These are phyloP conservation scores for Marasmarcha lunaedactyla DNA, from an alignment of 2,888 invertebrate genomes.

Conservation along the genomic window DNA sequence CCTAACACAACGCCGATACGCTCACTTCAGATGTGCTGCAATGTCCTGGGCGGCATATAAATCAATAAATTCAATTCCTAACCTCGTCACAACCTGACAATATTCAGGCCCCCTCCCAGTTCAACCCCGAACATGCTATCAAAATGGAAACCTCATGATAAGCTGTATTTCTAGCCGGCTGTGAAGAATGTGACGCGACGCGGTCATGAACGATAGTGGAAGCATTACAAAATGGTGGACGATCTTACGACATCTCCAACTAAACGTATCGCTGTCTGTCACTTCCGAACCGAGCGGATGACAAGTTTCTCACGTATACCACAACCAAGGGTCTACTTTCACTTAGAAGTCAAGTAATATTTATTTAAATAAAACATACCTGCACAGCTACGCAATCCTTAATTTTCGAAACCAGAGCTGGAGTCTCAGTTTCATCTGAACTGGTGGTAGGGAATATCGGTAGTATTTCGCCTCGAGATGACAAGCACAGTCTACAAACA, in stretches of 20 bases:
- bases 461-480: slow-evolving; percentile 70
- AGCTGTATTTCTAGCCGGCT: slow-evolving; percentile 56
- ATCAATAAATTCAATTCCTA: slow-evolving; percentile 60
- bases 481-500: slow-evolving; percentile 75
- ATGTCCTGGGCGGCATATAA: slow-evolving; percentile 62
- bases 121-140: slow-evolving; percentile 59
- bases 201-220: slow-evolving; percentile 64
- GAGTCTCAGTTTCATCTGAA: slow-evolving; percentile 63
- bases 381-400: slow-evolving; percentile 74
- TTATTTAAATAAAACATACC: slow-evolving; percentile 65
- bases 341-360: slow-evolving; percentile 49
- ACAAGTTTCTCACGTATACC: slow-evolving; percentile 61
- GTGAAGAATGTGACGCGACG: slow-evolving; percentile 63
- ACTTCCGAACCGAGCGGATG: slow-evolving; percentile 64
- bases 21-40: slow-evolving; percentile 55
- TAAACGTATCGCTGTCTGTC: slow-evolving; percentile 61
- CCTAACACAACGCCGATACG: slow-evolving; percentile 59
- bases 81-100: slow-evolving; percentile 43
- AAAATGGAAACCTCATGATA: slow-evolving; percentile 56
- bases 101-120: slow-evolving; percentile 53
- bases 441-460: slow-evolving; percentile 72
- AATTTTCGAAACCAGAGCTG: slow-evolving; percentile 73
- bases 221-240: slow-evolving; percentile 71
- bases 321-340: slow-evolving; percentile 67
- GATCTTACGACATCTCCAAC: slow-evolving; percentile 72